Conservation (phyloP, 2,888 invertebrate species). For the Mesoligia furuncula region DNA sequence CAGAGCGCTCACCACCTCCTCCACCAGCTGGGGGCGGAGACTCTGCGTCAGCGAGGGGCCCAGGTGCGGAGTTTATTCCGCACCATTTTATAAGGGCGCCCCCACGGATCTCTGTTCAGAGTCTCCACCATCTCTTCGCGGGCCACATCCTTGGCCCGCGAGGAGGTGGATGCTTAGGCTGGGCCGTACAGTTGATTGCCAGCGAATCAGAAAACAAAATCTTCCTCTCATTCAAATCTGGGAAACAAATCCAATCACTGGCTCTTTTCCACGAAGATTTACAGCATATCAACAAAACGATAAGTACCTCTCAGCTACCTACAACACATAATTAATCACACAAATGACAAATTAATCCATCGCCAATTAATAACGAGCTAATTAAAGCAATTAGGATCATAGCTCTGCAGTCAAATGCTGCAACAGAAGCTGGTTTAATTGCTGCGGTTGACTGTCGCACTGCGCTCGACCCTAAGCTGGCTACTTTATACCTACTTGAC, state of each 20-base stretch:
- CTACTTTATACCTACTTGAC: slow-evolving; percentile 15
- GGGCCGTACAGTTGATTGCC: background rate
- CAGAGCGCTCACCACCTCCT: no score
- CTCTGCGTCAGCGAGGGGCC: no score
- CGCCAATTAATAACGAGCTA: slow-evolving; percentile 35
- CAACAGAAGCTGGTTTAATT: slow-evolving; percentile 37
- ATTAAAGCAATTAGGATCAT: slow-evolving; percentile 39
- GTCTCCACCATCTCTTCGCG: no score
- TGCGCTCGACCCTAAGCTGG: slow-evolving; percentile 40
- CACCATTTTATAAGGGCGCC: no score
- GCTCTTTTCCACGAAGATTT: background rate
- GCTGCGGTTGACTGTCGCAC: slow-evolving; percentile 50
- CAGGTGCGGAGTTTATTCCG: no score
- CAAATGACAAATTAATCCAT: slow-evolving; percentile 7
- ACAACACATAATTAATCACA: background rate
- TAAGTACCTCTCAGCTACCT: background rate
- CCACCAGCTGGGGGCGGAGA: no score
- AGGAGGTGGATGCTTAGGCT: no score
- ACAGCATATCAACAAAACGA: background rate
- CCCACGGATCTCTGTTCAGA: no score
- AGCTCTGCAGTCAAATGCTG: slow-evolving; percentile 35
- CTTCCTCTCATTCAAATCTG: background rate
- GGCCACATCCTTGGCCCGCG: no score
- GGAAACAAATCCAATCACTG: background rate
- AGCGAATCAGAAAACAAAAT: background rate